Conservation (phyloP, 2,113 vertebrate species). For the Acanthisitta chloris region DNA sequence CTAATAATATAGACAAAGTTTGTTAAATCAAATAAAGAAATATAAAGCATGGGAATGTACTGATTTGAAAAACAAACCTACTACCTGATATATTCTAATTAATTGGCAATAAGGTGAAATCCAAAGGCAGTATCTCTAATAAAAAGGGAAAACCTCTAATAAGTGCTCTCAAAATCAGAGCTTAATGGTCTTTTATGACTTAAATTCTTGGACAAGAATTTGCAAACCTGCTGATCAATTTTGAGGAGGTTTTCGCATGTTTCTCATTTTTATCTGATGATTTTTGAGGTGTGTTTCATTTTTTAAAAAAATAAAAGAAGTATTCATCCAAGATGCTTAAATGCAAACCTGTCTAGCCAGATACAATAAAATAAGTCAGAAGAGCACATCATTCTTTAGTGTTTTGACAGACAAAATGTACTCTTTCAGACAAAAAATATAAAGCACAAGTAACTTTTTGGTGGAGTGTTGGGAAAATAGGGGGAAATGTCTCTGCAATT, state of each 20-base stretch:
- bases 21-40: background rate
- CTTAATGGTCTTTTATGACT: background rate
- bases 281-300: no score
- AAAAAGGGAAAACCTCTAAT: background rate
- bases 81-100: background rate
- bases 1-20: background rate
- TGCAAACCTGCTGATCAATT: background rate
- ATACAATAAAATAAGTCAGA: no score
- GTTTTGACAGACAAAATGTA: no score
- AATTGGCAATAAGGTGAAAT: background rate
- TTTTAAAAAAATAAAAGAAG: no score
- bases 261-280: no score
- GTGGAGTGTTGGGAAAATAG: no score
- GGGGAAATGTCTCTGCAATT: no score
- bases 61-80: rapidly evolving
- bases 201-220: background rate
- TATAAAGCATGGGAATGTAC: background rate
- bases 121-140: background rate
- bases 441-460: no score
- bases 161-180: background rate
- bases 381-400: no score
- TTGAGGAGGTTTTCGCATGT: background rate
- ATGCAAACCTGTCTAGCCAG: no score
- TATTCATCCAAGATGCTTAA: no score
- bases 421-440: no score